Base-by-base conservation (phyloP, 2,888 invertebrate species). In the Leptopterna dolabrata region DNA sequence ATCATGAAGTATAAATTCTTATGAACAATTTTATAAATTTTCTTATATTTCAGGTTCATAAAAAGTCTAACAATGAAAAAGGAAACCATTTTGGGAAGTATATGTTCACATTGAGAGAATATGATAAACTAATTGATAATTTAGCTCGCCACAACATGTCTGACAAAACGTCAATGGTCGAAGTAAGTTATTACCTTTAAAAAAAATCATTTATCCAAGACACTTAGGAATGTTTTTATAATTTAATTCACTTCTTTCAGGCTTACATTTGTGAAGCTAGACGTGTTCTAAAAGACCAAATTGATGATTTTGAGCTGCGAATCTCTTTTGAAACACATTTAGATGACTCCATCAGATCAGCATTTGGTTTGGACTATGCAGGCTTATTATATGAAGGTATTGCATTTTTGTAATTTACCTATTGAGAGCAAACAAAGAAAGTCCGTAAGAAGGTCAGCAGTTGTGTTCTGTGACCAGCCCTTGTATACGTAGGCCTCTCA, bases 201-300 rank as follows among this genome's bases (percentile, higher is more conserved):
- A 16, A 76, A 9, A 41, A 4, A 41, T 41, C 16, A 24, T 76
- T 30, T 6, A 36, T n/a, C 30, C 76, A 76, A 7, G 16, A 3
- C 7, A 1, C 73, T 24, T 4, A 6, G 16, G 14, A 4, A 36
- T 36, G 36, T 4, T 36, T 36, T 36, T 2, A 36, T 36, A 2
- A 36, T 4, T 36, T 36, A 36, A n/a, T n/a, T 36, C 4, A 7
- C 2, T 36, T 45, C 41, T 14, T 55, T 36, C 14, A 85, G 85
- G 85, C 85, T 9, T 85, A 43, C 41, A 85, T 85, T 43, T 85
- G 85, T 76, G 85, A 85, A 85, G 71, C 41, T 16, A 85, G 76
- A 36, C 73, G 85, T 2, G 73, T 85, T 16, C 30, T 85, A 2
- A 71, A 76, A 29, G 73, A 85, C 45, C 85, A 71, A 47, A 85